Evolutionary conservation across 2,888 invertebrate species (phyloP).

Genomic region (Pinctada fucata): DNA sequence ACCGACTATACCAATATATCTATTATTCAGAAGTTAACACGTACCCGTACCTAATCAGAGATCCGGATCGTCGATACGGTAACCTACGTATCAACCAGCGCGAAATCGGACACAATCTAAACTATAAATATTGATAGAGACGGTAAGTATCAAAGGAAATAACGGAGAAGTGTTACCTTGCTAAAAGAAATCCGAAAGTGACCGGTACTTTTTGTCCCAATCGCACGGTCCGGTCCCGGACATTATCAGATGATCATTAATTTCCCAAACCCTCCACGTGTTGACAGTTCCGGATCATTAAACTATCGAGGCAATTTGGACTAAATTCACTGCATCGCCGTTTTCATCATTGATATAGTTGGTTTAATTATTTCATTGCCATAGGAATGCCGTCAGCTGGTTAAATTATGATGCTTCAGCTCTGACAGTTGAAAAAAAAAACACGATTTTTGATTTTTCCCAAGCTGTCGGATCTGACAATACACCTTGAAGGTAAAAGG

Average conservation of each 20-base stretch:
- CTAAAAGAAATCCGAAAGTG: neutral
- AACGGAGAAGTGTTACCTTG: neutral
- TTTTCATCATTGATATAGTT: neutral
- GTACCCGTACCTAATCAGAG: neutral
- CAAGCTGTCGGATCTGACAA: too few relatives aligned
- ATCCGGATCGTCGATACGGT: neutral
- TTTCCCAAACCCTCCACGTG: constrained; percentile 17
- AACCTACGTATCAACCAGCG: neutral
- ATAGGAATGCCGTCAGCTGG: neutral
- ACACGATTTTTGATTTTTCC: too few relatives aligned
- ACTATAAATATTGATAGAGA: neutral
- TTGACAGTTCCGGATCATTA: constrained; percentile 24
- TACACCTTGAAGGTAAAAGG: too few relatives aligned
- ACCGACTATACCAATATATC: neutral
- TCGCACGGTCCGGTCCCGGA: neutral
- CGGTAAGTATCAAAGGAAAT: neutral
- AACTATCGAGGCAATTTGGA: constrained; percentile 3
- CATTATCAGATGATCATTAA: constrained; percentile 23
- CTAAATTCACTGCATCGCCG: neutral
- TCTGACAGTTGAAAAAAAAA: too few relatives aligned
- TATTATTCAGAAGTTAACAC: neutral
- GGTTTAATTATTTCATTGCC: neutral
- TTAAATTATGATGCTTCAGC: neutral
- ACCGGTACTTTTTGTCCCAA: neutral
- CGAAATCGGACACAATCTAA: neutral